Evolutionary conservation across 2,113 vertebrate genomes (phyloP), one percentile per base, ranked within the genome.

Genomic region (Phylloscopus trochiloides): DNA sequence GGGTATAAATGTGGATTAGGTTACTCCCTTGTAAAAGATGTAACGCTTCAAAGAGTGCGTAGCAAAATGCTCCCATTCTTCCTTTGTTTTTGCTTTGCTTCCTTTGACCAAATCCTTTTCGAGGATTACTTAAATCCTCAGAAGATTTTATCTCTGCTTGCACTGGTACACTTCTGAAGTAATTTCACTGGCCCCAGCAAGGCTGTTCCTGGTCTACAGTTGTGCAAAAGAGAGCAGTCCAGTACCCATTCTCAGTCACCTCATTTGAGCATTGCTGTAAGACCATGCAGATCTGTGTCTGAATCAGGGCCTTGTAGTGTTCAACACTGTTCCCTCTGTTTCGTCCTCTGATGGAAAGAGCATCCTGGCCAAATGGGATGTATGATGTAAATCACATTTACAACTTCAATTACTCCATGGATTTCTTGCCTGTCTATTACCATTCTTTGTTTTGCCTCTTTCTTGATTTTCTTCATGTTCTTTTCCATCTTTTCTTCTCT

Each of bases 1-100:
- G 90, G 52, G 58, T 40, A 70, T 58, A 74, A 50, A 55, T 21
- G 78, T 55, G 12, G 59, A 67, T 85, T 40, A 50, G 68, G 82
- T 66, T 96, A 91, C 83, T 94, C 75, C 45, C 72, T 62, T 66
- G 51, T 48, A 72, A 92, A 88, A 73, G 67, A 71, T 15, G 58
- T 12, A 66, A 31, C 7, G 13, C 61, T 92, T 72, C 86, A 93
- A 96, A 96, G 93, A 80, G 31, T 24, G 19, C 55, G 21, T 83
- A 80, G 59, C n/a, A 83, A 78, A 95, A 62, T 3, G 17, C 17
- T 80, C 61, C 63, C 9, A 2, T 77, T 91, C 77, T 73, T 92
- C 54, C 71, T 91, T 72, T 91, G 76, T 78, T 93, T 91, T 71
- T 83, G 28, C 51, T 62, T 88, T 88, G 50, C 25, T 96, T 92